A percentile compares a stretch with the other conserved stretches of the same genome.
These are phyloP conservation scores for Mnemiopsis leidyi DNA, from an alignment of 37 sponge, comb jelly and placozoan species.

Conservation along the genomic window DNA sequence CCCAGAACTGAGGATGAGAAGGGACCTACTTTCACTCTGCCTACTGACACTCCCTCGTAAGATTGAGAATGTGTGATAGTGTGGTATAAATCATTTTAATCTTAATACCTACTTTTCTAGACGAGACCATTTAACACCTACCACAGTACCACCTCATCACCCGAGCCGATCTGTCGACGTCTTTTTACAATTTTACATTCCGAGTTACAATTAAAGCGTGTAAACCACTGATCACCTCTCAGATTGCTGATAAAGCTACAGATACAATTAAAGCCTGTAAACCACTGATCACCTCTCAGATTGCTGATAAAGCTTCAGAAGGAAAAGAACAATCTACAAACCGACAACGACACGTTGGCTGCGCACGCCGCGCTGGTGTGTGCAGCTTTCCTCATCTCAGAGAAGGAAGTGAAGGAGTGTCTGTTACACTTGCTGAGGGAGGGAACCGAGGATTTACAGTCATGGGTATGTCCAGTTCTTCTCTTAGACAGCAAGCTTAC, in stretches of 20 bases:
- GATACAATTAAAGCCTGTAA: too few species aligned
- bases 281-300: too few species aligned
- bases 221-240: too few species aligned
- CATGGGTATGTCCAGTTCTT: not conserved
- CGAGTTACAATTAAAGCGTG: too few species aligned
- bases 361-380: conserved; percentile 34
- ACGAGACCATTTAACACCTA: too few species aligned
- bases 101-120: too few species aligned
- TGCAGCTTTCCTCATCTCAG: not conserved
- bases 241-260: not conserved
- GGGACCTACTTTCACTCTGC: not conserved
- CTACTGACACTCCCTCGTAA: not conserved
- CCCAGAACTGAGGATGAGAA: not conserved
- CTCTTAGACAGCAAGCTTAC: too few species aligned
- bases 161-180: too few species aligned
- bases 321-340: not conserved
- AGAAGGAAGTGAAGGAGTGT: conserved; percentile 7
- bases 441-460: conserved; percentile 43
- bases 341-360: not conserved
- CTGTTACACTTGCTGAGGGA: not conserved
- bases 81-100: too few species aligned
- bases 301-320: not conserved
- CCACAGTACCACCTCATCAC: too few species aligned
- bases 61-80: too few species aligned
- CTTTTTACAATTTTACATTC: too few species aligned